phyloP scores from a whole-genome alignment of 2,797 vertebrate species.

The Aselliscus stoliczkanus region DNA sequence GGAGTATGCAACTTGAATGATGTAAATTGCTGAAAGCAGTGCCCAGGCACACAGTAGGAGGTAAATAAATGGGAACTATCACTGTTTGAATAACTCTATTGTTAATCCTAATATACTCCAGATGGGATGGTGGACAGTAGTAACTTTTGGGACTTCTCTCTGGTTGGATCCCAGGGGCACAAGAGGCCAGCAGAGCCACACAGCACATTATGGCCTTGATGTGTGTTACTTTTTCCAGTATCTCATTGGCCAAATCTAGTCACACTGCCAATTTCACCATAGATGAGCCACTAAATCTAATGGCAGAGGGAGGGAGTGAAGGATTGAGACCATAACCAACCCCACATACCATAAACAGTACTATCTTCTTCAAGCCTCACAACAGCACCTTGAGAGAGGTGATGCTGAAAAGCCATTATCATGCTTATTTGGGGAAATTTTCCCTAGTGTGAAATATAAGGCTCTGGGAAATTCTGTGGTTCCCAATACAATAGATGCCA shows the following conservation, averaged over 20 bases:
- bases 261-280: too few species aligned
- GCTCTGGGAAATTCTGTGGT: background rate
- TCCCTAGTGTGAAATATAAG: background rate
- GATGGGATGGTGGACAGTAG: background rate
- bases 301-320: background rate
- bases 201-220: fast-evolving
- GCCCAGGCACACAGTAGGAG: background rate
- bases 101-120: background rate
- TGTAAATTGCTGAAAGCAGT: background rate
- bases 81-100: background rate
- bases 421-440: background rate
- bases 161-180: too few species aligned
- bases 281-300: background rate
- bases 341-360: background rate
- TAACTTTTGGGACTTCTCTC: background rate
- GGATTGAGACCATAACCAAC: background rate
- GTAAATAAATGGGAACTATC: background rate
- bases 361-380: background rate
- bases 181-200: background rate
- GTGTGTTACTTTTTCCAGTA: background rate
- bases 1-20: background rate
- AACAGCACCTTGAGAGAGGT: background rate
- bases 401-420: background rate
- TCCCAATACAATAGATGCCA: background rate
- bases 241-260: background rate